Evolutionary conservation across 2,113 vertebrate genomes (phyloP).

Genomic region (Grus americana): DNA sequence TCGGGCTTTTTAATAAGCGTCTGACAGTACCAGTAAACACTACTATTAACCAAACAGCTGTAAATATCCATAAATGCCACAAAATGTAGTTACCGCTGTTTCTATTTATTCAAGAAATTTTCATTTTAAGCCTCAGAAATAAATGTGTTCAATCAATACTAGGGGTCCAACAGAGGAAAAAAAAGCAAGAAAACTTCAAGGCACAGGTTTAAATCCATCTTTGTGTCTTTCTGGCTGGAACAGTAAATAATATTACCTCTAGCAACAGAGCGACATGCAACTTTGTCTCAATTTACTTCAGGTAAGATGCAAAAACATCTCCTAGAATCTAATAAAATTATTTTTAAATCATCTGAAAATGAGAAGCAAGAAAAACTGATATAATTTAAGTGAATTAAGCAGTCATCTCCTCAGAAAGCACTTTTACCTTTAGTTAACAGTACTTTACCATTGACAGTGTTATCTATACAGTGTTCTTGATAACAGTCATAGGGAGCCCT

Average conservation of each 20-base stretch:
- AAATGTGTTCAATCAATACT: slow-evolving; percentile 36
- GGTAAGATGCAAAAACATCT: neutral
- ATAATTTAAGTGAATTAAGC: neutral
- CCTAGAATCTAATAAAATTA: neutral
- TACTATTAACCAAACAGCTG: slow-evolving; percentile 32
- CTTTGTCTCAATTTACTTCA: neutral
- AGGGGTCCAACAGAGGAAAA: neutral
- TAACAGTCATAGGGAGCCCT: neutral
- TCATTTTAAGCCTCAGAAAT: slow-evolving; percentile 46
- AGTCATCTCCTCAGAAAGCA: neutral
- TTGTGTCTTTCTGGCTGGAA: neutral
- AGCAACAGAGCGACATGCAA: neutral
- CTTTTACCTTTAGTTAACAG: neutral
- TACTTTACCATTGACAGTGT: neutral
- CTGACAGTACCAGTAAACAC: slow-evolving; percentile 48
- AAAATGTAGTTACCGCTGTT: slow-evolving; percentile 26
- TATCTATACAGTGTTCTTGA: neutral
- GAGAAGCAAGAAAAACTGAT: neutral
- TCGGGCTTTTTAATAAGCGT: neutral
- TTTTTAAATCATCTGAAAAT: neutral
- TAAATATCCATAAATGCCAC: slow-evolving; percentile 37
- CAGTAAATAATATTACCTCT: neutral
- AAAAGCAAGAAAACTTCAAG: neutral
- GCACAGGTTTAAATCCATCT: neutral
- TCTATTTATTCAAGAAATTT: slow-evolving; percentile 47